These are phyloP conservation scores for Orestias chungarensis DNA, from an alignment of 2,797 vertebrate genomes.

Conservation along the genomic window DNA sequence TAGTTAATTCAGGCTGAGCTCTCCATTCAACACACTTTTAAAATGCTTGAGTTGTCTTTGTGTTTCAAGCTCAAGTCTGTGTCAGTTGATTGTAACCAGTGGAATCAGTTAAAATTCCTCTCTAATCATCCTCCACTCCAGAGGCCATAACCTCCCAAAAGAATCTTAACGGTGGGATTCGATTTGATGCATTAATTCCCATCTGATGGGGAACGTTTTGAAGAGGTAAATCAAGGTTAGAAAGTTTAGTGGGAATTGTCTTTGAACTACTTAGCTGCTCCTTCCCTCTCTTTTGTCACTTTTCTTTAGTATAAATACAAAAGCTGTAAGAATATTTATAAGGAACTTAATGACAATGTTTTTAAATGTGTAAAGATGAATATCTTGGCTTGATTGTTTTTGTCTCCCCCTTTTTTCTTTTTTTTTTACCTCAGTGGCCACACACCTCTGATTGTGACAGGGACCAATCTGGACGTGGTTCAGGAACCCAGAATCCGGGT, in stretches of 20 bases:
- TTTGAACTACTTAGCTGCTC: constrained; percentile 9
- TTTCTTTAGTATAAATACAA: not conserved
- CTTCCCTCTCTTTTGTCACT: not conserved
- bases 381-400: not conserved
- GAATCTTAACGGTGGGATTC: constrained; percentile 38
- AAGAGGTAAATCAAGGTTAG: constrained; percentile 22
- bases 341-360: not conserved
- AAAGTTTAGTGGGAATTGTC: constrained; percentile 32
- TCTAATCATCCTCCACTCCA: constrained; percentile 62
- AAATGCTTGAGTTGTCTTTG: constrained; percentile 20
- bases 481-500: constrained; percentile 95
- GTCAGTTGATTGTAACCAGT: constrained; percentile 49
- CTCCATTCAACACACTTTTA: constrained; percentile 47
- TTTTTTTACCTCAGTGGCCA: constrained; percentile 81
- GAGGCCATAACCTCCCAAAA: constrained; percentile 62
- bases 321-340: not conserved
- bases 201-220: constrained; percentile 31
- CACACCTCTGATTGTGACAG: constrained; percentile 91
- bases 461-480: constrained; percentile 96
- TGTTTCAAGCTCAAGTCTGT: constrained; percentile 46
- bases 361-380: not conserved
- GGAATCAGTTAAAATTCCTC: constrained; percentile 59
- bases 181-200: constrained; percentile 39
- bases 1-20: not conserved
- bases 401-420: not conserved